Evolutionary conservation across 2,797 vertebrate species (phyloP), one percentile per base, ranked within the genome.

Genomic region (Cryptoprocta ferox): DNA sequence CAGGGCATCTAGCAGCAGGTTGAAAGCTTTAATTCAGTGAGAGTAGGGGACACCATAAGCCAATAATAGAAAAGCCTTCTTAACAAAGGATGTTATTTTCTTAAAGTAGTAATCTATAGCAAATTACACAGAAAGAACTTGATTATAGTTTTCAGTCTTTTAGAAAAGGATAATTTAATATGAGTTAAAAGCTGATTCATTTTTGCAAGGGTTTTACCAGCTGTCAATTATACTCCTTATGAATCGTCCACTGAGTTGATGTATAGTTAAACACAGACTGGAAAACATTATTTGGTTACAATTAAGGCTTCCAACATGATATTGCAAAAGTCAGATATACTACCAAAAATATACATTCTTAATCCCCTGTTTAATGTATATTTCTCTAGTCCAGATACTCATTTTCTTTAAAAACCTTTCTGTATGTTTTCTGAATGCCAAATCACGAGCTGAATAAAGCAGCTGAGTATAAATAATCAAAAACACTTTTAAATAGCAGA

Each of bases 101-200:
- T 97, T 97, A 95, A 97, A 98, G 97, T 95, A 92, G 66, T 93
- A 98, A 98, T 97, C 86, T 96, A 94, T 35, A 75, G 48, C 63
- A 98, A 96, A 98, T 97, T 98, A 96, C 96, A 98, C 89, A 98
- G 93, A 98, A 94, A 92, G 84, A 75, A 76, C 14, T 73, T 98
- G 96, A 98, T 98, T 97, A 97, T 90, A 98, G 98, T 97, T 97
- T 97, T 96, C 86, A 95, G 87, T 96, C 45, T 80, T 97, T 98
- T 66, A 86, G 42, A 97, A 98, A 75, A 97, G 65, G 37, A 89
- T 97, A 98, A 98, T 98, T 98, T 98, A 97, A 97, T 98, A 94
- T 56, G 90, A 96, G 94, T 78, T 92, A 91, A 95, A 98, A 94
- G 89, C 71, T 65, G 76, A 94, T 86, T 96, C 95, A 73, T 90